Base-by-base conservation (phyloP, 2,113 vertebrate species). In the Syrrhaptes paradoxus region DNA sequence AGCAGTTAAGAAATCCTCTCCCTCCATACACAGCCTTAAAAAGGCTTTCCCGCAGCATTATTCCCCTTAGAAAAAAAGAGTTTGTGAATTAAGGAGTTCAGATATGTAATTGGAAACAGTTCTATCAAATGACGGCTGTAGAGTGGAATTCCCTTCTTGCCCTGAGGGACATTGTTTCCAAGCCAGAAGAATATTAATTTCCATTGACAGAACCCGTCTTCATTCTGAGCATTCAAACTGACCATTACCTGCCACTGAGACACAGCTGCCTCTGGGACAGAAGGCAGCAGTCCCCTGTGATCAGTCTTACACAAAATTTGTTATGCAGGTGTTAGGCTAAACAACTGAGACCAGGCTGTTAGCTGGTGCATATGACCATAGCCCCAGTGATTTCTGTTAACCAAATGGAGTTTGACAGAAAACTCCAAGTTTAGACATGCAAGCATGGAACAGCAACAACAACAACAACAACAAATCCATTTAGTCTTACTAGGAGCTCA, bases 61-160 rank as follows among this genome's bases (percentile, higher is more conserved):
- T 70, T 85, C 57, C 46, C 22, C 45, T 58, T 49, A 55, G 61
- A 73, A 87, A 84, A 45, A 65, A 83, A 52, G 28, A 73, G 31
- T 81, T 61, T 74, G 51, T 70, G 90, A 90, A 70, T 92, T 93
- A 89, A 92, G 45, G 54, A 72, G 28, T 84, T 94, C 65, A 91
- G 77, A 67, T 74, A 34, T 67, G 57, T 66, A 94, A 85, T 77
- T 91, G 71, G 71, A 95, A 91, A 63, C 51, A 80, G 28, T 92
- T 92, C 57, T 43, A 84, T 89, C 51, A 84, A 85, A 93, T 94
- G 84, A 85, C 76, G 45, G 32, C 41, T 62, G 54, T 74, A 75
- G 68, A 73, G 61, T 84, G 81, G 59, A 90, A 77, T 84, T 91
- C 68, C 78, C 46, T 79, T 95, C 34, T 84, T 86, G 72, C 87